Evolutionary conservation across 2,888 invertebrate species (phyloP).

Genomic region (Calameuta idolon): DNA sequence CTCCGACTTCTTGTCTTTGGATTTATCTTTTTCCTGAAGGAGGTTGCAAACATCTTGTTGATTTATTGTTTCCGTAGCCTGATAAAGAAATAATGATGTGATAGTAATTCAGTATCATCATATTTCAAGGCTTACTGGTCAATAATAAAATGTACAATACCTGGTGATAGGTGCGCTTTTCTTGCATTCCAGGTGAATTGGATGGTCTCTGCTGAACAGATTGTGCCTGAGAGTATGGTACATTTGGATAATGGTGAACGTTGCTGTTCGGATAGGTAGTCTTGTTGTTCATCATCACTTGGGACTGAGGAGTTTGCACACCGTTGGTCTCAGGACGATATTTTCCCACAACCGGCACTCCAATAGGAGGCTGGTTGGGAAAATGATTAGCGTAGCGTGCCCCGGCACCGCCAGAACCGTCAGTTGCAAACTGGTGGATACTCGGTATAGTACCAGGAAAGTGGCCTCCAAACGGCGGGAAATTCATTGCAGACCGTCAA

Average conservation of each 20-base stretch:
- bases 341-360: conserved; percentile 73
- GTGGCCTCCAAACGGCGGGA: conserved; percentile 86
- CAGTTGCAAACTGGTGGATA: conserved; percentile 86
- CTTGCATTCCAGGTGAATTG: conserved; percentile 63
- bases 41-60: conserved; percentile 63
- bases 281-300: conserved; percentile 66
- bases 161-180: conserved; percentile 64
- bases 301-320: conserved; percentile 61
- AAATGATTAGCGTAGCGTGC: conserved; percentile 69
- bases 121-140: background rate
- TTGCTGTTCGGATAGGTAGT: conserved; percentile 62
- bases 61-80: conserved; percentile 59
- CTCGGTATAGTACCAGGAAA: conserved; percentile 82
- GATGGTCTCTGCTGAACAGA: conserved; percentile 62
- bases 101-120: conserved; percentile 1
- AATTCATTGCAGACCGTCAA: conserved; percentile 77
- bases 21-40: conserved; percentile 61
- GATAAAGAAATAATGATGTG: conserved; percentile 34
- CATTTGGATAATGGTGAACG: conserved; percentile 64
- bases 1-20: conserved; percentile 58
- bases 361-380: conserved; percentile 70
- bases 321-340: conserved; percentile 67
- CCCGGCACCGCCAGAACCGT: conserved; percentile 66
- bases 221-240: conserved; percentile 63
- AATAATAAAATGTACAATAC: conserved; percentile 33